Base-by-base conservation (phyloP, 2,888 invertebrate species). In the Scaptomyza caliginosa region DNA sequence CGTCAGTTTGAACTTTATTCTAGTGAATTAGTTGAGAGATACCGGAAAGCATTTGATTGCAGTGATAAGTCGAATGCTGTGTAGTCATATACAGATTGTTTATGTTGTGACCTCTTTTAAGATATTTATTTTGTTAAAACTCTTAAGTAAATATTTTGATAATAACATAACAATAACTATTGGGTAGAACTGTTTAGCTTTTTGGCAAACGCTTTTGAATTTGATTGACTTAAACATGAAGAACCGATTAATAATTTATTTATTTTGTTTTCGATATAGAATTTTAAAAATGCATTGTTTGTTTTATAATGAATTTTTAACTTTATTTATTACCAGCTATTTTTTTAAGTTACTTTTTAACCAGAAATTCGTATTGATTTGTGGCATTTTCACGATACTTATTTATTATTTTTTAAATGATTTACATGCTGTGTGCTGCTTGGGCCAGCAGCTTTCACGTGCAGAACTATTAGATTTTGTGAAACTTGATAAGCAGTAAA, bases 401-500 rank as follows among this genome's bases (percentile, higher is more conserved):
- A 60, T 70, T 69, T 59, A 74, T 60, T 59, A 64, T 57, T 63
- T 43, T 45, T 26, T 49, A 23, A 30, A 7, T 23, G 19, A 30
- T 30, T 60, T 54, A 32, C 6, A 26, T n/a, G 26, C 3, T 21
- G n/a, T 23, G 13, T 23, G 16, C 8, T 28, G 8, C 2, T 30
- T 13, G 19, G 10, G 0, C 3, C 39, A 42, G 39, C 19, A 32
- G 4, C 28, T 38, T 21, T 66, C 58, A 45, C 36, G 45, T 21
- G 19, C 60, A 30, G n/a, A 46, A 36, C 40, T 46, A 30, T 46
- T 28, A 13, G 38, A 55, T 54, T 58, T 39, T 17, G 16, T 1
- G 21, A 54, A 67, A 73, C 69, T 78, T 68, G 64, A 60, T 78
- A 70, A 82, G 45, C 66, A 56, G 60, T 67, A 58, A 82, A 67